Conservation (phyloP, 2,797 vertebrate genomes). For the Sebastiscus tertius region DNA sequence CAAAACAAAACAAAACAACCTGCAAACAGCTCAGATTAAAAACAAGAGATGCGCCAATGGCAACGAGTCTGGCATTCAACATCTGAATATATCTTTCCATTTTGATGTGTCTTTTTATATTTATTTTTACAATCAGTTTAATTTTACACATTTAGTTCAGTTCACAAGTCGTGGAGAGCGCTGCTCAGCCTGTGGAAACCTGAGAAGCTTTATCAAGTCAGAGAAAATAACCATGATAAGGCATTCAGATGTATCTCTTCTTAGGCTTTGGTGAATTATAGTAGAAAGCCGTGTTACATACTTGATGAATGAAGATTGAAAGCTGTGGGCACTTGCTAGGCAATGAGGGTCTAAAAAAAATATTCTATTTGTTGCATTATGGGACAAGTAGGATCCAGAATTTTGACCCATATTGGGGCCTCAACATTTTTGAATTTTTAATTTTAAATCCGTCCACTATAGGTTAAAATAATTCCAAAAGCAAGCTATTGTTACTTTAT, state of each 20-base stretch:
- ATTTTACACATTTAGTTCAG: background rate
- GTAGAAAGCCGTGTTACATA: background rate
- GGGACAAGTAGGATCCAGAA: background rate
- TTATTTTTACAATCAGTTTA: background rate
- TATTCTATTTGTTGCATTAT: background rate
- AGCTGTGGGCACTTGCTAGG: background rate
- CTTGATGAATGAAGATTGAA: background rate
- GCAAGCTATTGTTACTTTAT: background rate
- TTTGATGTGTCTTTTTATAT: background rate
- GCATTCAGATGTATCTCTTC: background rate
- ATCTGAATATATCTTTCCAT: background rate
- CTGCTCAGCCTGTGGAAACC: no score
- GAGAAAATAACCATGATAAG: background rate
- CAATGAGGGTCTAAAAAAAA: background rate
- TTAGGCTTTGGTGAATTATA: background rate
- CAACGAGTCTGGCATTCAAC: background rate
- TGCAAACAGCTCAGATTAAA: background rate
- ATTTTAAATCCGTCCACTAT: background rate
- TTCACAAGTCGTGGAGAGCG: no score
- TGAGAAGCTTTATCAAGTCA: background rate
- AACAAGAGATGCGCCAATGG: background rate
- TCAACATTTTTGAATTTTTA: background rate
- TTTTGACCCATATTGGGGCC: background rate
- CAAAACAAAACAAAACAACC: background rate
- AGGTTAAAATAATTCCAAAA: background rate